phyloP scores from a whole-genome alignment of 64 coral and sea anemone species.

The Dendrophyllia cribrosa region DNA sequence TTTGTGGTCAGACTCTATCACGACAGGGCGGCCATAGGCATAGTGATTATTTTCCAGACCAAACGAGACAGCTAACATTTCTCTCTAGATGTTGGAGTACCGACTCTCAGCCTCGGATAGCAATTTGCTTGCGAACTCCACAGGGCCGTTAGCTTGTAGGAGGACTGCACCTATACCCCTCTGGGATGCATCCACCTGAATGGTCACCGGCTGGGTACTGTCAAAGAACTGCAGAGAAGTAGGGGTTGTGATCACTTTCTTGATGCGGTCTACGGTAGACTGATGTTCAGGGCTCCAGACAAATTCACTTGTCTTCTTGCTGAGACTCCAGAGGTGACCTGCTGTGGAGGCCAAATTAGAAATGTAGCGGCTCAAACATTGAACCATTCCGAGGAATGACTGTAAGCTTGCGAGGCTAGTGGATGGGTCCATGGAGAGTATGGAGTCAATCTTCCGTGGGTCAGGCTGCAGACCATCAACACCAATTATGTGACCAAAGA shows the following conservation, averaged over 20 bases:
- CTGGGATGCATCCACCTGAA: constrained; percentile 52
- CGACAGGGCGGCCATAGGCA: no score
- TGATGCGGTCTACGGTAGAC: constrained; percentile 4
- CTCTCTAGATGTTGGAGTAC: no score
- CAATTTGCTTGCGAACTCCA: constrained; percentile 43
- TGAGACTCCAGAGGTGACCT: constrained; percentile 20
- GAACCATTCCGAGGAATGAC: constrained; percentile 38
- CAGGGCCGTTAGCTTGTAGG: constrained; percentile 31
- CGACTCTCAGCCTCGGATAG: no score
- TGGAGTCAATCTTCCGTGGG: constrained; percentile 3
- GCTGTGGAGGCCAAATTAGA: constrained; percentile 25
- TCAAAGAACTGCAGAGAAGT: constrained; percentile 21
- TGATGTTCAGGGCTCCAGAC: constrained; percentile 49
- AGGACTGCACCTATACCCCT: constrained; percentile 30
- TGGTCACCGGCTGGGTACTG: constrained; percentile 3
- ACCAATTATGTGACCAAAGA: constrained; percentile 20
- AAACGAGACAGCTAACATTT: no score
- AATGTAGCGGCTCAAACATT: constrained; percentile 52
- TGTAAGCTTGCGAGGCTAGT: not conserved
- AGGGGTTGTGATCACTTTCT: constrained; percentile 10
- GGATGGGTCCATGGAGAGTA: constrained; percentile 35
- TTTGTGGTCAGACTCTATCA: constrained; percentile 21
- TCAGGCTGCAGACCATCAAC: constrained; percentile 21
- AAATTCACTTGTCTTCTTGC: constrained; percentile 48
- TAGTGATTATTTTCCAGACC: no score